Base-by-base conservation (phyloP, 2,888 invertebrate genomes). In the Leptinotarsa juncta region DNA sequence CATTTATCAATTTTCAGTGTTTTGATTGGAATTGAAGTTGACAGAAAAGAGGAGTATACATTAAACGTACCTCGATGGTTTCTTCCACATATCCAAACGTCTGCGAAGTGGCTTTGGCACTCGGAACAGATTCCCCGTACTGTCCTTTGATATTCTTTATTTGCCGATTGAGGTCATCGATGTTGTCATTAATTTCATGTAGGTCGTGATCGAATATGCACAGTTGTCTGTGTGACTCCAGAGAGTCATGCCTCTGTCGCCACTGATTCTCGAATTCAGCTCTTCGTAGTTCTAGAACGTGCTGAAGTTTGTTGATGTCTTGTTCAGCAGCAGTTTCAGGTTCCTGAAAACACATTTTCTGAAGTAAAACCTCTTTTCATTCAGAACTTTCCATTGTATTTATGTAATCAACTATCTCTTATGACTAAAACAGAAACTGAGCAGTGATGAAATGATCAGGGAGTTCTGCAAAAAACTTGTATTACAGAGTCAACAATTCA, bases 51-150 rank as follows among this genome's bases (percentile, higher is more conserved):
- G 7, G 32, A 10, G 42, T 42, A 3, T 12, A 42, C 42, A 42
- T 3, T 42, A 10, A 79, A 87, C 88, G 88, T 88, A 95, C 94
- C 90, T 93, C 91, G 79, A 95, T 92, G 70, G 94, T 94, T 86
- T 92, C 92, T 88, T 95, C 94, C 86, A 95, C 94, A 83, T 93
- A 92, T 77, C 90, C 90, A 85, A 95, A 95, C 50, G 94, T 92
- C 79, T 91, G 88, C 7, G 93, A 92, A 65, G 93, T 93, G 70
- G 93, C 91, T 85, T 92, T 92, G 10, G 94, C 94, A 53, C 93
- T 91, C 10, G 91, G 90, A 79, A 94, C 88, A 79, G 94, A 94
- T 84, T 94, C 94, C 49, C 94, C 93, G 86, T 91, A 93, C 87
- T 93, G 92, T 72, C 91, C 92, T 82, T 91, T 90, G 80, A 93